phyloP scores from a whole-genome alignment of 2,888 invertebrate genomes.

The Troides helena region DNA sequence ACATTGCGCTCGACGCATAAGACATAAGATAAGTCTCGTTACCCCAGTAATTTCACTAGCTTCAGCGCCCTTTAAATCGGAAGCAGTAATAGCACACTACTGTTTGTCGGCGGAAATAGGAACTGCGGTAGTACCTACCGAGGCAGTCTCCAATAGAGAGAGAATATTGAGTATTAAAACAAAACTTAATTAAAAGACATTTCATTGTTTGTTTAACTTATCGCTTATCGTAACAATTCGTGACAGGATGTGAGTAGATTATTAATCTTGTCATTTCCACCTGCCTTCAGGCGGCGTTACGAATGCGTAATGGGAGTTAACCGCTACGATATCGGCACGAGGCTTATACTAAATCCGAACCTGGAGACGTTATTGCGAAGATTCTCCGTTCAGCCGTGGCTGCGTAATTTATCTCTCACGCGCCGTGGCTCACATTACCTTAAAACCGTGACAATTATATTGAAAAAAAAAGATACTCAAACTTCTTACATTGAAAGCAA shows the following conservation, averaged over 20 bases:
- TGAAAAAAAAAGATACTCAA: too few species aligned
- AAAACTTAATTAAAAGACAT: not conserved
- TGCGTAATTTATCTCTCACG: not conserved
- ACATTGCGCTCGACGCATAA: too few species aligned
- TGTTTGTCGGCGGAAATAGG: too few species aligned
- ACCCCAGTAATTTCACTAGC: too few species aligned
- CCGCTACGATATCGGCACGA: slow-evolving; percentile 42
- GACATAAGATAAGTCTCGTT: too few species aligned
- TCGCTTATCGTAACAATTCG: not conserved
- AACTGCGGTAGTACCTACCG: too few species aligned
- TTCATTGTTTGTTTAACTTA: slow-evolving; percentile 1
- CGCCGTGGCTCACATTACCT: not conserved
- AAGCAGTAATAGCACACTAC: too few species aligned
- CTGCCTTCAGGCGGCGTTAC: slow-evolving; percentile 62
- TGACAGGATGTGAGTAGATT: slow-evolving; percentile 49
- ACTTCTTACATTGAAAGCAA: too few species aligned
- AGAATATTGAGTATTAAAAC: not conserved
- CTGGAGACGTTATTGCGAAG: slow-evolving; percentile 15
- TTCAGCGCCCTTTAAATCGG: too few species aligned
- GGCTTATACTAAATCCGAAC: slow-evolving; percentile 25
- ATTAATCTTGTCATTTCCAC: slow-evolving; percentile 69
- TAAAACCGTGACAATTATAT: not conserved
- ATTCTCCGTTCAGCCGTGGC: slow-evolving; percentile 11
- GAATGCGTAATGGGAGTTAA: slow-evolving; percentile 70
- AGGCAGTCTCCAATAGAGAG: too few species aligned